Conservation (phyloP, 2,113 vertebrate genomes). For the Charina bottae region DNA sequence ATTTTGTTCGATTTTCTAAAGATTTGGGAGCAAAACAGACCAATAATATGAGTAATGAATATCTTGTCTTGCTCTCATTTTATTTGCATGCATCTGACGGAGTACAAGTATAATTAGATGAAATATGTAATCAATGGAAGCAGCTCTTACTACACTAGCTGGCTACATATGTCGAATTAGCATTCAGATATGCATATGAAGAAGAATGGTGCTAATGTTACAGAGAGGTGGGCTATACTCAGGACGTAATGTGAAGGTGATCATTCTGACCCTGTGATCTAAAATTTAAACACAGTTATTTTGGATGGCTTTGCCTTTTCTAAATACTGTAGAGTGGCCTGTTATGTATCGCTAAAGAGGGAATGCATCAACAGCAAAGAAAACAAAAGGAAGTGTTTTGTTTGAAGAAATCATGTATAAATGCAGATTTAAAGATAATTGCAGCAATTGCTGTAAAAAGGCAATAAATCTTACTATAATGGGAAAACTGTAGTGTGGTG, state of each 20-base stretch:
- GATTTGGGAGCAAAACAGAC: neutral
- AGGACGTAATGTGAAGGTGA: neutral
- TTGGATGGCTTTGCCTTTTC: neutral
- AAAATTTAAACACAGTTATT: neutral
- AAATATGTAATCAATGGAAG: neutral
- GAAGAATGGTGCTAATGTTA: neutral
- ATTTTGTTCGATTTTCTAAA: neutral
- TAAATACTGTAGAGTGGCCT: neutral
- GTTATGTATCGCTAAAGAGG: neutral
- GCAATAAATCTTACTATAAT: neutral
- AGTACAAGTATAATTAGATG: neutral
- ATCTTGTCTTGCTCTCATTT: neutral
- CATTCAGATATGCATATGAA: rapidly evolving
- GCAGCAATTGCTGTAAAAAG: neutral
- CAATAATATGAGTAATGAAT: neutral
- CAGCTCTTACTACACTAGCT: rapidly evolving
- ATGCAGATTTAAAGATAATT: neutral
- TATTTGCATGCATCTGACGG: neutral
- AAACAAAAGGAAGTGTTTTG: neutral
- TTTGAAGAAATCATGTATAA: neutral
- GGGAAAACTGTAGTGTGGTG: neutral
- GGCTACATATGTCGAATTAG: rapidly evolving
- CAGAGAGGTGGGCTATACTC: neutral
- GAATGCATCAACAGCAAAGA: neutral
- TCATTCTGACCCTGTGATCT: neutral